phyloP scores from a whole-genome alignment of 1,140 invertebrate genomes.

The Drosophila ohnishii region DNA sequence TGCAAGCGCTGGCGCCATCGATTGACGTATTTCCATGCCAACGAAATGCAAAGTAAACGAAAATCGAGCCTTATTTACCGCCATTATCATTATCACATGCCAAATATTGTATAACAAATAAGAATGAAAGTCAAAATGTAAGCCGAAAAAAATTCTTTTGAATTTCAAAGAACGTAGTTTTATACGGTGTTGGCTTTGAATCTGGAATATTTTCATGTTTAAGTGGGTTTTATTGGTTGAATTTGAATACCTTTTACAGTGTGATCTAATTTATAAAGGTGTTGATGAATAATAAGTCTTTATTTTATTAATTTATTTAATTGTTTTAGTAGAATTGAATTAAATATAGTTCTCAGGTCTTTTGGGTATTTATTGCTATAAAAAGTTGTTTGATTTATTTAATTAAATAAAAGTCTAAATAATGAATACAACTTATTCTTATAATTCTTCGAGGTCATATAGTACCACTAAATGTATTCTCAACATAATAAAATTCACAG shows the following conservation, averaged over 20 bases:
- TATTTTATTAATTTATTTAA: too few relatives aligned
- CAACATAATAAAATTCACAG: not conserved
- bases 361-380: too few relatives aligned
- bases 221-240: not conserved
- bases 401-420: too few relatives aligned
- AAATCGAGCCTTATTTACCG: slow-evolving; percentile 21
- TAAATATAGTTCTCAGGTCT: too few relatives aligned
- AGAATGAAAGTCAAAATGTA: slow-evolving; percentile 13
- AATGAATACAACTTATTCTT: too few relatives aligned
- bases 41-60: slow-evolving; percentile 21
- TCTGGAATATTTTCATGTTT: not conserved
- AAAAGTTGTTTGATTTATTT: too few relatives aligned
- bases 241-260: not conserved
- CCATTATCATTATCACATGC: slow-evolving; percentile 39
- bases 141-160: slow-evolving; percentile 25
- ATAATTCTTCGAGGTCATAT: too few relatives aligned
- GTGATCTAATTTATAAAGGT: too few relatives aligned
- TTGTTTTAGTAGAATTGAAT: too few relatives aligned
- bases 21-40: slow-evolving; percentile 39
- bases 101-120: slow-evolving; percentile 44
- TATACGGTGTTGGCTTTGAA: not conserved
- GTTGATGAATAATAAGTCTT: too few relatives aligned
- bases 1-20: slow-evolving; percentile 36
- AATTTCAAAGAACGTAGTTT: slow-evolving; percentile 22
- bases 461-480: too few relatives aligned